Evolutionary conservation across 2,797 vertebrate genomes (phyloP).

Genomic region (Melopsittacus undulatus): DNA sequence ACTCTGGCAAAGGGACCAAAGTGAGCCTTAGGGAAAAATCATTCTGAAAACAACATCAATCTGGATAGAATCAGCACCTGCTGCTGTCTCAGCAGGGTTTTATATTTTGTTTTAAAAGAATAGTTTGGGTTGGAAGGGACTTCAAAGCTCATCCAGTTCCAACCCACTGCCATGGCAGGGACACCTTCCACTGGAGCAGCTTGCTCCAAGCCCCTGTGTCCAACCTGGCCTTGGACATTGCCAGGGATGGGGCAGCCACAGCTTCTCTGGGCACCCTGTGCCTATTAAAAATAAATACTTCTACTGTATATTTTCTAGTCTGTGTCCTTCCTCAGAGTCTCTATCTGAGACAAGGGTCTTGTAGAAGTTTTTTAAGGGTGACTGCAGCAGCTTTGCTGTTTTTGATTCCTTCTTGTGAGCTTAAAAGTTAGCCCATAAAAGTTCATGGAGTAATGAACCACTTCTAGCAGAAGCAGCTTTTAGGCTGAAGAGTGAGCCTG

Average conservation of each 20-base stretch:
- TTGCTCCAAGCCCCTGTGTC: neutral
- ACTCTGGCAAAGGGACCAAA: neutral
- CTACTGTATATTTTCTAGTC: neutral
- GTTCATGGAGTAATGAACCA: neutral
- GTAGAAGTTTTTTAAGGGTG: neutral
- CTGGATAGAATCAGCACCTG: neutral
- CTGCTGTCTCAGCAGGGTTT: neutral
- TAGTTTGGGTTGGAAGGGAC: neutral
- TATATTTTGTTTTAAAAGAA: neutral
- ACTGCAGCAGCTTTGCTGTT: neutral
- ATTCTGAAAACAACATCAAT: neutral
- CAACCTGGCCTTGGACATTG: neutral
- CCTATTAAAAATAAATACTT: neutral
- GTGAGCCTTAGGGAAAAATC: neutral
- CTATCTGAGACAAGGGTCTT: accelerated
- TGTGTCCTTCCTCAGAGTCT: neutral
- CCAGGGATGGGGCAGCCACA: neutral
- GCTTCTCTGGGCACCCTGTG: neutral
- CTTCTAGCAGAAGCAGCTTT: neutral
- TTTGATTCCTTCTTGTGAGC: neutral
- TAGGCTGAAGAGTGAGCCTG: neutral
- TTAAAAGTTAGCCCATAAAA: neutral
- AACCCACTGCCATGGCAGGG: neutral
- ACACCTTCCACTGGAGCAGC: neutral
- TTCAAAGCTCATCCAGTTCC: neutral